Evolutionary conservation across 2,888 invertebrate species (phyloP).

Genomic region (Resseliella maxima): DNA sequence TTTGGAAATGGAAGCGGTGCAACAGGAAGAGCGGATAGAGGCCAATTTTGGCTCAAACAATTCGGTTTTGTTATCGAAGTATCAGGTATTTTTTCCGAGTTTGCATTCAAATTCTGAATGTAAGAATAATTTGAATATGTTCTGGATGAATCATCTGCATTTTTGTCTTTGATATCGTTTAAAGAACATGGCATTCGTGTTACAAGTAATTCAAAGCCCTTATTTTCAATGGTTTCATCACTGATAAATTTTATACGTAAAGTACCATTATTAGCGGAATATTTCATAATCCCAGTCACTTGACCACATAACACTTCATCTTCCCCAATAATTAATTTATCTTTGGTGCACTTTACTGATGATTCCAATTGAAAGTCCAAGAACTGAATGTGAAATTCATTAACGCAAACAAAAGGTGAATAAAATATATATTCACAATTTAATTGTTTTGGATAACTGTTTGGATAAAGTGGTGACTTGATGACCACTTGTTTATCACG

Average conservation of each 20-base stretch:
- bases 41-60: too few species aligned
- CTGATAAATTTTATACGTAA: conserved; percentile 69
- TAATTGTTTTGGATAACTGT: conserved; percentile 66
- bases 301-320: conserved; percentile 69
- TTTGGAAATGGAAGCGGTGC: conserved; percentile 60
- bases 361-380: conserved; percentile 70
- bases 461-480: conserved; percentile 70
- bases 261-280: conserved; percentile 68
- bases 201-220: conserved; percentile 70
- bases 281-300: conserved; percentile 68
- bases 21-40: conserved; percentile 56
- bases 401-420: conserved; percentile 69
- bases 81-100: too few species aligned
- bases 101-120: too few species aligned
- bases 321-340: conserved; percentile 69
- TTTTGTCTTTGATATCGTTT: conserved; percentile 57
- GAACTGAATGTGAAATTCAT: conserved; percentile 70
- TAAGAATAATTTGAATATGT: conserved; percentile 45
- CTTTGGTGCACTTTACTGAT: conserved; percentile 69
- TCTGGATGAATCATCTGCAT: not conserved
- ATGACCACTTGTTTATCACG: conserved; percentile 68
- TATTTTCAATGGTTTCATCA: conserved; percentile 63
- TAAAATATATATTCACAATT: conserved; percentile 70
- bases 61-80: too few species aligned
- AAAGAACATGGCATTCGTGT: conserved; percentile 67